A percentile compares a stretch with the other conserved stretches of the same genome.
These are phyloP conservation scores for Stichopus chloronotus DNA, from an alignment of 35 echinoderm and acorn worm genomes.

Conservation along the genomic window DNA sequence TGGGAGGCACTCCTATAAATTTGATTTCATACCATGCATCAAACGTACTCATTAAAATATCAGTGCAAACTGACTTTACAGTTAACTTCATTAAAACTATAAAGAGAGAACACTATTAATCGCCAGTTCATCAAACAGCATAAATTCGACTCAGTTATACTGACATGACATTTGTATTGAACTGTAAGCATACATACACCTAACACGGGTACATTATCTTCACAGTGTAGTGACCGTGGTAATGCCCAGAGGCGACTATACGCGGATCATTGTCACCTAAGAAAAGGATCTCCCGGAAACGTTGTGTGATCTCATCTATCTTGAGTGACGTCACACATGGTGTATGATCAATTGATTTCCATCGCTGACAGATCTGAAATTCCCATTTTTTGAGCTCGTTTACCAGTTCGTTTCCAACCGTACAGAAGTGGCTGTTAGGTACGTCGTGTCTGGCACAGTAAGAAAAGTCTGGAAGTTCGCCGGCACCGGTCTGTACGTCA, in stretches of 20 bases:
- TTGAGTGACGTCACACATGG: background rate
- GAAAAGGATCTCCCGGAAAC: background rate
- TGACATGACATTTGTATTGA: too few relatives aligned
- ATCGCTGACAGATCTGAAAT: background rate
- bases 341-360: background rate
- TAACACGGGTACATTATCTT: background rate
- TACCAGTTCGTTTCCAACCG: background rate
- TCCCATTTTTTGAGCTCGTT: background rate
- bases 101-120: too few relatives aligned
- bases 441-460: background rate
- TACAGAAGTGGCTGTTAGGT: background rate
- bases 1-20: too few relatives aligned
- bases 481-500: background rate
- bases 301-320: background rate
- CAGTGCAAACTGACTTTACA: too few relatives aligned
- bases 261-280: background rate
- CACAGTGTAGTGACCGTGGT: background rate
- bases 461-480: background rate
- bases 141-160: too few relatives aligned
- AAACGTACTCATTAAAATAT: too few relatives aligned
- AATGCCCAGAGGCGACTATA: background rate
- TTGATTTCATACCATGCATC: too few relatives aligned
- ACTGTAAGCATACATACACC: too few relatives aligned
- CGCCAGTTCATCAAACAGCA: too few relatives aligned
- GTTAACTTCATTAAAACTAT: too few relatives aligned